These are phyloP conservation scores for Drosophila anomalata DNA, from an alignment of 2,888 invertebrate genomes.

Conservation along the genomic window DNA sequence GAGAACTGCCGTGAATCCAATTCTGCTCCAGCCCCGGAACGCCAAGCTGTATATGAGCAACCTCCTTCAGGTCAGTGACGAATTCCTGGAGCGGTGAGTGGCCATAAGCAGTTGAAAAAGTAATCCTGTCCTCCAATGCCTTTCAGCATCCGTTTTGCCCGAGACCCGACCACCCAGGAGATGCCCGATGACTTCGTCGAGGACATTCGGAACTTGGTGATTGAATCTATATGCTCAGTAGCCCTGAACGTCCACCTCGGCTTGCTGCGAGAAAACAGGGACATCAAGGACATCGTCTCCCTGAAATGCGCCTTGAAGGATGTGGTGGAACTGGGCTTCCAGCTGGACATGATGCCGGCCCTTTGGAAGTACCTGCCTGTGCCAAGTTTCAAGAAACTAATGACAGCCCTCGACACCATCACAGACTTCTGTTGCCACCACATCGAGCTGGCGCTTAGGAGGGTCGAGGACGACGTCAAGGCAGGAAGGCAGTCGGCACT, in stretches of 20 bases:
- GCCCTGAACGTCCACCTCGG: constrained; percentile 83
- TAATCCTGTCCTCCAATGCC: rapidly evolving
- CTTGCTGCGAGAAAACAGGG: constrained; percentile 64
- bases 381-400: constrained; percentile 68
- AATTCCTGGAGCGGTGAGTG: constrained; percentile 79
- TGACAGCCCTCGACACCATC: constrained; percentile 67
- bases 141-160: constrained; percentile 79
- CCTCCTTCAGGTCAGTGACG: constrained; percentile 85
- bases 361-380: constrained; percentile 78
- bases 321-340: constrained; percentile 60
- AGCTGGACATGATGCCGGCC: constrained; percentile 77
- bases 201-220: constrained; percentile 85
- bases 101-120: neutral
- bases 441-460: constrained; percentile 80
- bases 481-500: constrained; percentile 70
- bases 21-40: constrained; percentile 87
- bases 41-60: constrained; percentile 85
- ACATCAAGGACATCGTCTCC: constrained; percentile 55
- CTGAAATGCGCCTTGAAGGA: constrained; percentile 52
- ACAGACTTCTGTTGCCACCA: constrained; percentile 77
- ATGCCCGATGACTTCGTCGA: constrained; percentile 84
- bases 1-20: constrained; percentile 88
- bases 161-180: constrained; percentile 77
- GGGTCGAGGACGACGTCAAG: constrained; percentile 66
- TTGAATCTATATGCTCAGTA: constrained; percentile 85